Evolutionary conservation across 1,140 invertebrate genomes (phyloP), one percentile per base, ranked within the genome.

Genomic region (Planococcus citri): DNA sequence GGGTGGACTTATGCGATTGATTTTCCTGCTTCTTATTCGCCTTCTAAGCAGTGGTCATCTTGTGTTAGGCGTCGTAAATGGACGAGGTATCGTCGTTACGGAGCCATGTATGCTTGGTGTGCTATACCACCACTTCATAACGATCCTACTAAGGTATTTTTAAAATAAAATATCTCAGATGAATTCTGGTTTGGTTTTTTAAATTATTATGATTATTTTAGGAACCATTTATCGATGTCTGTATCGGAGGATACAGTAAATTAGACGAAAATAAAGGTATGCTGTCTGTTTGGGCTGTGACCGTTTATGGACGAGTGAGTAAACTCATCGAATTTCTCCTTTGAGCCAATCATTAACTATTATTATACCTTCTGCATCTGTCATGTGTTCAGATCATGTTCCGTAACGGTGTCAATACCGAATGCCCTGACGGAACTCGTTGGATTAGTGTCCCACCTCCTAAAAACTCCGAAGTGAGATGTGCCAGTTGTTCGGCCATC

Each of bases 1-100:
- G 85, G 92, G 41, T 96, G 93, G 94, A 94, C 89, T 29, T 97
- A 96, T 82, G 91, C 93, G 25, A 82, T 94, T 61, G 93, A 96
- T 80, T 96, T 96, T 80, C 92, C 90, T 67, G 84, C 88, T 22
- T 86, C 86, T n/a, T 97, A 89, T 80, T 83, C 85, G 37, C 81
- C 87, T 1, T 85, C 87, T 71, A 94, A 92, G 75, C 86, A 89
- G 70, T 95, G 92, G 91, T 92, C 91, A 74, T 94, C 92, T 14
- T 92, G 88, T 81, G 93, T 96, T 0, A 83, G 93, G 70, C 82
- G 92, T 74, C 83, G 93, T 69, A 92, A 94, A 77, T 95, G 92
- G 92, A 86, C 90, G 73, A 82, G 93, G 10, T 91, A 90, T 78
- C 80, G 92, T 29, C 83, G 89, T 73, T 97, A 94, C 77, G 88